These are phyloP conservation scores for Hippasteria phrygiana DNA, from an alignment of 53 echinoderm and acorn worm species.

Conservation along the genomic window DNA sequence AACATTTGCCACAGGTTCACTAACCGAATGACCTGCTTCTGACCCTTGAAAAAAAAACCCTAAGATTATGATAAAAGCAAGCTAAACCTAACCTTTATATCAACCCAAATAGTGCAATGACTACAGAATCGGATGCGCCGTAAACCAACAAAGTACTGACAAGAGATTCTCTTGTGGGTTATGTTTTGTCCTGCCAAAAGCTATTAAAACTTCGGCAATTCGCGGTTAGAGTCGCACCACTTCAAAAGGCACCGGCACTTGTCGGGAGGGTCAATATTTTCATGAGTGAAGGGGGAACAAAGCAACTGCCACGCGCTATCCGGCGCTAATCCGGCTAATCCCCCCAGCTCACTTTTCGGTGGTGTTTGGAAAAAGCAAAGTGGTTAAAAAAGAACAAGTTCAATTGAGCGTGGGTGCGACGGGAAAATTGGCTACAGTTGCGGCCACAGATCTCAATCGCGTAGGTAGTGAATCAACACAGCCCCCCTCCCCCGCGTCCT, in stretches of 20 bases:
- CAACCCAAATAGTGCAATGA: conserved; percentile 48
- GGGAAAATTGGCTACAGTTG: no score
- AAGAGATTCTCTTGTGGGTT: conserved; percentile 4
- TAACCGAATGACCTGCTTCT: background rate
- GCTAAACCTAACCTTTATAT: background rate
- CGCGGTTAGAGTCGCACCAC: background rate
- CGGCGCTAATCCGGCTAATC: conserved; percentile 26
- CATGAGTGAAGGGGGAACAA: conserved; percentile 1
- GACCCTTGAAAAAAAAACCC: background rate
- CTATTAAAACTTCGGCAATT: background rate
- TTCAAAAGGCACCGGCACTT: conserved; percentile 24
- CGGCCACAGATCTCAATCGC: no score
- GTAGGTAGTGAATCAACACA: no score
- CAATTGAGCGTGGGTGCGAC: background rate
- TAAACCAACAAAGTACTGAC: background rate
- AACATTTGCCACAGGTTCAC: conserved; percentile 11
- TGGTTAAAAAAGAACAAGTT: background rate
- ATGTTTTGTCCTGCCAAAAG: background rate
- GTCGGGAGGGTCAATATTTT: conserved; percentile 50
- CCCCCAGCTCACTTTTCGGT: conserved; percentile 4
- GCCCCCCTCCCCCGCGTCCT: no score
- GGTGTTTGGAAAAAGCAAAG: background rate
- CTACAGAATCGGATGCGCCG: conserved; percentile 6
- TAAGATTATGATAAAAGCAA: background rate
- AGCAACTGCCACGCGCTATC: conserved; percentile 44